These are phyloP conservation scores for Meloidogyne hapla DNA, from an alignment of 1,140 invertebrate genomes.

Conservation along the genomic window DNA sequence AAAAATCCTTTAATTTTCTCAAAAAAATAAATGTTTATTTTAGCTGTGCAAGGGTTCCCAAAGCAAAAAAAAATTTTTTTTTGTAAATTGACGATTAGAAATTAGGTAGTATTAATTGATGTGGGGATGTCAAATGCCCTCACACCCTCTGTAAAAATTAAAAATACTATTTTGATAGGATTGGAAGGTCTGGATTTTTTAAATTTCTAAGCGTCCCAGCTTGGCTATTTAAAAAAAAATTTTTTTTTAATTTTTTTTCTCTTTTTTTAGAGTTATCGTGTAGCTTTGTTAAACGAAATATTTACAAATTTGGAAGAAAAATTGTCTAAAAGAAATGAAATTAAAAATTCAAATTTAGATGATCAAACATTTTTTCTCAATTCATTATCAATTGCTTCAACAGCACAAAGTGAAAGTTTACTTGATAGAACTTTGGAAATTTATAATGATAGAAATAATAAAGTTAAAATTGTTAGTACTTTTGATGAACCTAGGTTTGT, in stretches of 20 bases:
- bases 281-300: constrained; percentile 8
- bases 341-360: not conserved
- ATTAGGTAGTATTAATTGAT: no score
- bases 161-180: no score
- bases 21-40: no score
- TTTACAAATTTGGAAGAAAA: constrained; percentile 8
- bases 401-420: constrained; percentile 9
- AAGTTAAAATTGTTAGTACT: not conserved
- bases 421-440: constrained; percentile 8
- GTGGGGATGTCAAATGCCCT: no score
- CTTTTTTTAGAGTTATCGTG: not conserved
- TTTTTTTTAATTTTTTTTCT: no score
- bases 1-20: no score
- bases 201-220: no score
- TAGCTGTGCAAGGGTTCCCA: no score
- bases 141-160: no score
- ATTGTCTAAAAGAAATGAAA: not conserved
- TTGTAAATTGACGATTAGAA: no score
- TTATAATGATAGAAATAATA: constrained; percentile 8
- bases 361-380: constrained; percentile 10
- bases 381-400: not conserved
- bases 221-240: not conserved
- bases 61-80: no score
- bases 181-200: no score
- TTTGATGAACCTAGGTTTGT: constrained; percentile 15